These are phyloP conservation scores for Remorina albescens DNA, from an alignment of 2,797 vertebrate genomes.

Conservation along the genomic window DNA sequence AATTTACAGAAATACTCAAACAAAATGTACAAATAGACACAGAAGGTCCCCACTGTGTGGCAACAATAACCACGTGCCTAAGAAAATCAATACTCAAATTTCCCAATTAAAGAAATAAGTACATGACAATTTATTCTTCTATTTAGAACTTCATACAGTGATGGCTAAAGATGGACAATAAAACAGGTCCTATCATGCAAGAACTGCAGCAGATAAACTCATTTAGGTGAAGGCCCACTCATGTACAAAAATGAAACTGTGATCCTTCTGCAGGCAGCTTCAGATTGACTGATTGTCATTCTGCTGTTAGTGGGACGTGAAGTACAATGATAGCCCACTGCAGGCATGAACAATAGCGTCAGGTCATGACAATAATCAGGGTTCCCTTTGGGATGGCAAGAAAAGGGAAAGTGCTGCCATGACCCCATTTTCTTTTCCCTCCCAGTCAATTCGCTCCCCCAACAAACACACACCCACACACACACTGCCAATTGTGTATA, in stretches of 20 bases:
- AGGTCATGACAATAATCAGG: conserved; percentile 45
- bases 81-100: neutral
- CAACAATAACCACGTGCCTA: conserved; percentile 16
- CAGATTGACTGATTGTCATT: conserved; percentile 44
- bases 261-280: conserved; percentile 37
- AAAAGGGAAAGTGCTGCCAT: conserved; percentile 36
- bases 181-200: conserved; percentile 55
- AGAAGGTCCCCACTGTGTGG: conserved; percentile 14
- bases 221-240: conserved; percentile 60
- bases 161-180: conserved; percentile 41
- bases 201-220: conserved; percentile 60
- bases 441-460: conserved; percentile 68
- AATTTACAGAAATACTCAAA: conserved; percentile 42
- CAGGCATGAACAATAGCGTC: conserved; percentile 59
- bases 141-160: conserved; percentile 7
- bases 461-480: conserved; percentile 30
- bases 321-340: conserved; percentile 61
- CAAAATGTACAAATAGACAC: conserved; percentile 26
- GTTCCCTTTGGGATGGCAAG: conserved; percentile 30
- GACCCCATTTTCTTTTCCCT: conserved; percentile 58
- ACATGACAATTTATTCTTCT: conserved; percentile 6
- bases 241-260: conserved; percentile 57
- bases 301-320: conserved; percentile 54
- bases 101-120: conserved; percentile 14
- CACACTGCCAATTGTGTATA: conserved; percentile 14